Evolutionary conservation across 2,797 vertebrate genomes (phyloP).

Genomic region (Antrozous pallidus): DNA sequence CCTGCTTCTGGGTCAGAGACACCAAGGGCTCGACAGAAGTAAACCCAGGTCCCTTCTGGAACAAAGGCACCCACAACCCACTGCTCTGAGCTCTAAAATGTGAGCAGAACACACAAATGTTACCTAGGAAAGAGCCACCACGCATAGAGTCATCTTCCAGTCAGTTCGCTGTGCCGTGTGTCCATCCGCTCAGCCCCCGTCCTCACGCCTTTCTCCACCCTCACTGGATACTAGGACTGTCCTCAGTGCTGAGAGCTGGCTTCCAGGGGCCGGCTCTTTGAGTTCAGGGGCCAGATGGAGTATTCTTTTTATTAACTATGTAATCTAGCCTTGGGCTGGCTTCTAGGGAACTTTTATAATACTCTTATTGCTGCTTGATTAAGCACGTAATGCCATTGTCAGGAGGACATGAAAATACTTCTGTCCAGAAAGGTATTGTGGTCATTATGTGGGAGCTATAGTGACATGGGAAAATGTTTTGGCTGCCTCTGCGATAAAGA

Average conservation of each 20-base stretch:
- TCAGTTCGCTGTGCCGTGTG: neutral
- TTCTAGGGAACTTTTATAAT: neutral
- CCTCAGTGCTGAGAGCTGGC: neutral
- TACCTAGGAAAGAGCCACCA: neutral
- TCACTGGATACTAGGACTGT: neutral
- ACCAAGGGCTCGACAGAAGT: neutral
- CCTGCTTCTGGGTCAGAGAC: neutral
- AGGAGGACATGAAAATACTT: neutral
- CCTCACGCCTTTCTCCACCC: neutral
- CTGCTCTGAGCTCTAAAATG: neutral
- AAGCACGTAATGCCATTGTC: neutral
- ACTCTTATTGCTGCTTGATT: neutral
- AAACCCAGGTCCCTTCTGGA: too few relatives aligned
- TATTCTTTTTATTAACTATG: neutral
- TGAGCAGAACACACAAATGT: neutral
- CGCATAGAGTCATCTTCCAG: neutral
- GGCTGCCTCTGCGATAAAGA: neutral
- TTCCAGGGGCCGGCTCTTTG: neutral
- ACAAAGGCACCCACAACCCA: neutral
- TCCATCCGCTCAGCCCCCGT: neutral
- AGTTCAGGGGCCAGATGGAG: neutral
- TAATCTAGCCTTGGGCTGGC: neutral
- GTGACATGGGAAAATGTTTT: neutral
- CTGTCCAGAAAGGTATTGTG: neutral
- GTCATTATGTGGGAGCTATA: slow-evolving; percentile 3